These are phyloP conservation scores for Thaleichthys pacificus DNA, from an alignment of 2,797 vertebrate genomes.

Conservation along the genomic window DNA sequence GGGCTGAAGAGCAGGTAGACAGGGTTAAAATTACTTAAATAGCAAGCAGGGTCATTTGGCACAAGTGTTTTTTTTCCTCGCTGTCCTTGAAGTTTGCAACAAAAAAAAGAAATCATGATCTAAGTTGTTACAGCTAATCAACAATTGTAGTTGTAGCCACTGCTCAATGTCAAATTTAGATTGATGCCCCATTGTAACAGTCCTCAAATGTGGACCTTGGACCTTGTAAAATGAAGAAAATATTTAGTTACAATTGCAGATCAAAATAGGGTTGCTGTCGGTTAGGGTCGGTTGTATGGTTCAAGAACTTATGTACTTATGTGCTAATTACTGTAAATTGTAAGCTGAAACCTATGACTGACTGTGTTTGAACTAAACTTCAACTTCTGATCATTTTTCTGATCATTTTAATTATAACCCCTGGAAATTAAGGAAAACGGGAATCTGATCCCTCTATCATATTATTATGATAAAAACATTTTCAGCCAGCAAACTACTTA, in stretches of 20 bases:
- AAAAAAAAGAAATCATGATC: neutral
- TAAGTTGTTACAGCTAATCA: neutral
- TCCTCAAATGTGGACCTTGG: neutral
- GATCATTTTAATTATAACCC: neutral
- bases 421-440: neutral
- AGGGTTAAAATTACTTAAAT: slow-evolving; percentile 15
- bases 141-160: neutral
- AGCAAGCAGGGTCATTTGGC: slow-evolving; percentile 3
- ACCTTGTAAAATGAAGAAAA: neutral
- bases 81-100: slow-evolving; percentile 2
- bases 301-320: too few relatives aligned
- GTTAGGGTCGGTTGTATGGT: too few relatives aligned
- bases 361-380: too few relatives aligned
- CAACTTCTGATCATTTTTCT: neutral
- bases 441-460: neutral
- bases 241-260: neutral
- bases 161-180: neutral
- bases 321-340: too few relatives aligned
- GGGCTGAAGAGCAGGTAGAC: neutral
- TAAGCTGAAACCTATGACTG: too few relatives aligned
- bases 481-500: neutral
- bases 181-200: neutral
- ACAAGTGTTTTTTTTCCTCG: neutral
- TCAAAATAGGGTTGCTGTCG: too few relatives aligned
- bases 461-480: neutral